Percentiles rank a stretch among this genome's conserved stretches.
Conservation (phyloP, 64 coral and sea anemone genomes). For the Stichodactyla helianthus region DNA sequence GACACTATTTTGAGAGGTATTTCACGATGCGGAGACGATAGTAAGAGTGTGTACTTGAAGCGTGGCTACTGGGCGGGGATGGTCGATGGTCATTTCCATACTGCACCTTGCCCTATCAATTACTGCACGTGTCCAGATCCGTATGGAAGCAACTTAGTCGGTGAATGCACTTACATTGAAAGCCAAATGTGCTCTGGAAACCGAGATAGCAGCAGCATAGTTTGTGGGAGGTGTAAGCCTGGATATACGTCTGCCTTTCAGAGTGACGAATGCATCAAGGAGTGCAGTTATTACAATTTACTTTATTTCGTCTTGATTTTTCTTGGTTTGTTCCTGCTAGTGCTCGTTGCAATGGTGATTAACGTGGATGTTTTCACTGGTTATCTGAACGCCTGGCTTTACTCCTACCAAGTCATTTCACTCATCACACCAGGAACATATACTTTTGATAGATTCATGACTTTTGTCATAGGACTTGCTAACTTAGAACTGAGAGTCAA, state of each 20-base stretch:
- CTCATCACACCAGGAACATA: constrained; percentile 35
- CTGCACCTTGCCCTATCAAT: constrained; percentile 9
- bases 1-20: constrained; percentile 29
- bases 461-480: constrained; percentile 41
- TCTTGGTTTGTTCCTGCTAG: constrained; percentile 1
- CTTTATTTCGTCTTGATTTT: constrained; percentile 14
- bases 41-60: constrained; percentile 43
- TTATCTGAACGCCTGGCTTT: constrained; percentile 69
- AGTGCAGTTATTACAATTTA: constrained; percentile 25
- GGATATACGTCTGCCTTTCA: constrained; percentile 34
- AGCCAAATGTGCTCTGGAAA: constrained; percentile 39
- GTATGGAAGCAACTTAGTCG: not conserved
- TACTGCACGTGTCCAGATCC: constrained; percentile 24
- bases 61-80: constrained; percentile 34
- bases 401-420: constrained; percentile 71
- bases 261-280: not conserved
- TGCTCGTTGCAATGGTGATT: constrained; percentile 45
- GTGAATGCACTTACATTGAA: constrained; percentile 22
- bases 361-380: constrained; percentile 62
- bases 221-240: constrained; percentile 54
- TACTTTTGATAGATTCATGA: constrained; percentile 39
- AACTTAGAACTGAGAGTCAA: constrained; percentile 21
- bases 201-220: constrained; percentile 42
- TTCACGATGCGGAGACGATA: constrained; percentile 29
- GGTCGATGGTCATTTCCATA: constrained; percentile 4